phyloP scores from a whole-genome alignment of 2,797 vertebrate species.

The Microcaecilia unicolor region DNA sequence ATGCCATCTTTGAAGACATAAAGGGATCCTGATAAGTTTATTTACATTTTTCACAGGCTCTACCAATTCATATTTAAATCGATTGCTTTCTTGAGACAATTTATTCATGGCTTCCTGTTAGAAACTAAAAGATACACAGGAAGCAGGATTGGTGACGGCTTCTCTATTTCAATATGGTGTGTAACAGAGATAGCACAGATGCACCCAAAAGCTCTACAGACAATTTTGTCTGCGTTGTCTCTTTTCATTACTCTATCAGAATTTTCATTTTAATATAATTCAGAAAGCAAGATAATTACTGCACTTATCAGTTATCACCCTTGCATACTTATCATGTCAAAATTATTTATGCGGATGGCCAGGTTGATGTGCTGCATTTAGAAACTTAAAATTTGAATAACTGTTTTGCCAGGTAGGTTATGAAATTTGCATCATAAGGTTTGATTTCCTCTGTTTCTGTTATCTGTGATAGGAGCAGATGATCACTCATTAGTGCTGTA shows the following conservation, averaged over 20 bases:
- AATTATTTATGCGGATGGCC: slow-evolving; percentile 76
- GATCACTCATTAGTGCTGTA: no score
- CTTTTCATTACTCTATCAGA: slow-evolving; percentile 75
- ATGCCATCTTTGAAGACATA: slow-evolving; percentile 31
- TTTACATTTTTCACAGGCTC: slow-evolving; percentile 61
- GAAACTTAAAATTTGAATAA: slow-evolving; percentile 69
- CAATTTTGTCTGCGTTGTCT: slow-evolving; percentile 74
- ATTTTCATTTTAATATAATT: slow-evolving; percentile 79
- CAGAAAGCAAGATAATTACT: slow-evolving; percentile 74
- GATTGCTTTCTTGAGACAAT: slow-evolving; percentile 71
- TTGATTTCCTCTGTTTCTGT: no score
- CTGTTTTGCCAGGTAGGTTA: slow-evolving; percentile 66
- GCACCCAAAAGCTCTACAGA: slow-evolving; percentile 67
- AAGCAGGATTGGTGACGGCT: slow-evolving; percentile 71
- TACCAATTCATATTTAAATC: slow-evolving; percentile 73
- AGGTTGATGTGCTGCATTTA: slow-evolving; percentile 66
- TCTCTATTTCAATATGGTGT: slow-evolving; percentile 73
- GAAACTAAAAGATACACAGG: slow-evolving; percentile 67
- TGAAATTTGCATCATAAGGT: slow-evolving; percentile 58
- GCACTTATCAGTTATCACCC: slow-evolving; percentile 70
- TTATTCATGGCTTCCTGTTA: slow-evolving; percentile 70
- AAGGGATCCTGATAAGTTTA: slow-evolving; percentile 54
- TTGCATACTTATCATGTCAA: slow-evolving; percentile 70
- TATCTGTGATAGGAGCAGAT: no score
- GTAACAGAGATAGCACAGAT: slow-evolving; percentile 72